Evolutionary conservation across 1,140 invertebrate genomes (phyloP).

Genomic region (Bombus waltoni): DNA sequence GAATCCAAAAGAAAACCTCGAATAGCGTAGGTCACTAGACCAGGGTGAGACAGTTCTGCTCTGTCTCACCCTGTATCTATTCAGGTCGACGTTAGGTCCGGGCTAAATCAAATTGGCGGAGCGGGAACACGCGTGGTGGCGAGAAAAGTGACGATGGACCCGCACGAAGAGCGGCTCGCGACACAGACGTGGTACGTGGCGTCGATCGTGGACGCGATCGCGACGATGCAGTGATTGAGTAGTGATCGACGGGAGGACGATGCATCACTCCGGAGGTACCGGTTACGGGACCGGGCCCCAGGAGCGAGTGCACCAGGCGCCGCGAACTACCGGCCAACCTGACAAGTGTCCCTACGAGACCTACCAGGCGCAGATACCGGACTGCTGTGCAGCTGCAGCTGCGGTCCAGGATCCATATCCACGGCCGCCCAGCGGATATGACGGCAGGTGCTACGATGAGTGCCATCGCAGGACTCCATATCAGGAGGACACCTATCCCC

Average conservation of each 20-base stretch:
- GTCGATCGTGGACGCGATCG: slow-evolving; percentile 28
- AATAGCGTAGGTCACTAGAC: neutral
- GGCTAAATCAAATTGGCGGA: no score
- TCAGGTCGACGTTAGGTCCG: slow-evolving; percentile 11
- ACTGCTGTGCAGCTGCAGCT: slow-evolving; percentile 79
- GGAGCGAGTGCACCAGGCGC: slow-evolving; percentile 79
- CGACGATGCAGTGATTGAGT: slow-evolving; percentile 61
- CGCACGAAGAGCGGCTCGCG: slow-evolving; percentile 28
- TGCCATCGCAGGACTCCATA: slow-evolving; percentile 79
- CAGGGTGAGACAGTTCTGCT: slow-evolving; percentile 38
- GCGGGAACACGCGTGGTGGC: neutral
- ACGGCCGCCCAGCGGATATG: slow-evolving; percentile 79
- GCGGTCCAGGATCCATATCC: slow-evolving; percentile 78
- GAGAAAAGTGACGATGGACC: slow-evolving; percentile 50
- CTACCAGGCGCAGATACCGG: slow-evolving; percentile 79
- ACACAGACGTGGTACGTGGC: slow-evolving; percentile 52
- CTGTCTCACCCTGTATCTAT: slow-evolving; percentile 34
- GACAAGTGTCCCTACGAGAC: slow-evolving; percentile 80
- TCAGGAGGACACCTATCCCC: slow-evolving; percentile 77
- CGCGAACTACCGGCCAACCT: slow-evolving; percentile 65
- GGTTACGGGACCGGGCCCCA: slow-evolving; percentile 78
- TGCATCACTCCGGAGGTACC: slow-evolving; percentile 60
- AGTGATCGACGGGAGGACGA: slow-evolving; percentile 59
- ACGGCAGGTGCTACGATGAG: slow-evolving; percentile 79
- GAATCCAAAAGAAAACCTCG: no score